A percentile compares a stretch with the other conserved stretches of the same genome.
phyloP scores from a whole-genome alignment of 2,113 vertebrate genomes.

The Syngnathoides biaculeatus region DNA sequence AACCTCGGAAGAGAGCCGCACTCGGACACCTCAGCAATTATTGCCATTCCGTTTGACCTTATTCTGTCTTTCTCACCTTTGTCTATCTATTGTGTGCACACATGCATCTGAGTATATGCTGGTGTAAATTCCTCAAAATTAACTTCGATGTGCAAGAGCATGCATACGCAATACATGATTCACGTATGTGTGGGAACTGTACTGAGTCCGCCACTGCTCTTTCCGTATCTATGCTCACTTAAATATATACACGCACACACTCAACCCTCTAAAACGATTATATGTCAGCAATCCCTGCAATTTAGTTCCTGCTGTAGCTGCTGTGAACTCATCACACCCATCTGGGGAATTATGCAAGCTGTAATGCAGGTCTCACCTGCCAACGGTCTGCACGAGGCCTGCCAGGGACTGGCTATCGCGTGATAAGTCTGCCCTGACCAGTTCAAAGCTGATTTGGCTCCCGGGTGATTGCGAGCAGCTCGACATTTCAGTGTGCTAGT shows the following conservation, averaged over 20 bases:
- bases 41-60: slow-evolving; percentile 67
- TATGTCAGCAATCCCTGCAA: slow-evolving; percentile 73
- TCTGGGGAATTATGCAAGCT: slow-evolving; percentile 75
- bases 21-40: slow-evolving; percentile 58
- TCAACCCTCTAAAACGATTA: slow-evolving; percentile 71
- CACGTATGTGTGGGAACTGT: slow-evolving; percentile 25
- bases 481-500: slow-evolving; percentile 73
- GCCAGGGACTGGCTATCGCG: slow-evolving; percentile 64
- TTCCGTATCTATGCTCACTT: slow-evolving; percentile 10
- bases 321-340: slow-evolving; percentile 75
- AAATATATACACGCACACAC: slow-evolving; percentile 23
- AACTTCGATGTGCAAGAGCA: slow-evolving; percentile 22
- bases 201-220: slow-evolving; percentile 29
- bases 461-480: slow-evolving; percentile 70
- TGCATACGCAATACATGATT: slow-evolving; percentile 17
- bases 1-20: slow-evolving; percentile 62
- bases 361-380: slow-evolving; percentile 70
- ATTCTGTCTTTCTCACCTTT: slow-evolving; percentile 70
- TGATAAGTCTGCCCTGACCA: slow-evolving; percentile 73
- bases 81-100: slow-evolving; percentile 17
- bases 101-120: slow-evolving; percentile 7
- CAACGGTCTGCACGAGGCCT: slow-evolving; percentile 50
- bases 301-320: slow-evolving; percentile 71
- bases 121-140: slow-evolving; percentile 20
- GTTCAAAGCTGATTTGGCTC: slow-evolving; percentile 73